phyloP scores from a whole-genome alignment of 2,797 vertebrate genomes.

The Bradypus variegatus region DNA sequence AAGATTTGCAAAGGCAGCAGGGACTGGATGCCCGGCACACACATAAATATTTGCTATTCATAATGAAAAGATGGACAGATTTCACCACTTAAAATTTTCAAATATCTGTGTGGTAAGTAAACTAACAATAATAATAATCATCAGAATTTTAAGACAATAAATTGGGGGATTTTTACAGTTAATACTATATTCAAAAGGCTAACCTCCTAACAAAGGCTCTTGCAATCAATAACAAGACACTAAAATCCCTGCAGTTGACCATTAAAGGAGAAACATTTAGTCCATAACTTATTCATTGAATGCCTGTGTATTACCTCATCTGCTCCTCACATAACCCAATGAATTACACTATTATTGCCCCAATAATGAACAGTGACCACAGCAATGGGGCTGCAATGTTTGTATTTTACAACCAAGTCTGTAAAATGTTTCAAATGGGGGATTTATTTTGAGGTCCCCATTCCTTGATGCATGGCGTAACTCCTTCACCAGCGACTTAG shows the following conservation, averaged over 20 bases:
- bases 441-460: not conserved
- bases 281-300: not conserved
- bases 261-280: not conserved
- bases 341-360: not conserved
- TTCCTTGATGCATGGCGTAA: not conserved
- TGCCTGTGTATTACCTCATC: not conserved
- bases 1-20: accelerated
- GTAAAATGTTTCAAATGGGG: not conserved
- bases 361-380: not conserved
- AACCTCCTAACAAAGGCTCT: not conserved
- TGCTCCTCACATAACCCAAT: accelerated
- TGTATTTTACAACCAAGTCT: not conserved
- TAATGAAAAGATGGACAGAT: not conserved
- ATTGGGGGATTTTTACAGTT: not conserved
- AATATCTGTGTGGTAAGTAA: not conserved
- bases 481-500: not conserved
- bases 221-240: not conserved
- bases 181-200: not conserved
- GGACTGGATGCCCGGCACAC: not conserved
- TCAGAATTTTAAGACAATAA: not conserved
- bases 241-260: not conserved
- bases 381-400: not conserved
- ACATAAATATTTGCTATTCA: not conserved
- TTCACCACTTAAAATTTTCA: not conserved
- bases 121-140: not conserved